Conservation (phyloP, 2,113 vertebrate species). For the Pomatorhinus ruficollis region DNA sequence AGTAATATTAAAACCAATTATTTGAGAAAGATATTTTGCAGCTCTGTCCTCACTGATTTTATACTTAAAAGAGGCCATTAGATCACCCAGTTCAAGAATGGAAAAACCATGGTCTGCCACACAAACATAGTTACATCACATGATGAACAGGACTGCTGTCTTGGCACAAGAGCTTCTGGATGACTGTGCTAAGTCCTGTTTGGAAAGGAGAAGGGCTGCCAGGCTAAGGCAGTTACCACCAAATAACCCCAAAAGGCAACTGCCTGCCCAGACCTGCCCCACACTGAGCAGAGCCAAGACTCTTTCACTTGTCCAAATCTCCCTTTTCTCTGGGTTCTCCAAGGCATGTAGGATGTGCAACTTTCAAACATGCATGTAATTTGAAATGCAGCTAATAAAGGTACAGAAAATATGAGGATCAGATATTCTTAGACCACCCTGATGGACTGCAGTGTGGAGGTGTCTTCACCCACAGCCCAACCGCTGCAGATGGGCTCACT, state of each 20-base stretch:
- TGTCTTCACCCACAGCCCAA: not conserved
- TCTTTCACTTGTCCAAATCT: not conserved
- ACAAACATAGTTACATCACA: not conserved
- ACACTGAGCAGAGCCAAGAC: fast-evolving
- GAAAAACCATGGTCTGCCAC: not conserved
- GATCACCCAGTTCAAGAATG: not conserved
- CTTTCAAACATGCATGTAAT: not conserved
- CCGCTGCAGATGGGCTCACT: not conserved
- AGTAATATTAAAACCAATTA: conserved; percentile 15
- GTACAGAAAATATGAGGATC: not conserved
- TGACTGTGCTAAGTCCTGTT: not conserved
- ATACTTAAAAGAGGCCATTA: not conserved
- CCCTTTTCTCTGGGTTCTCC: not conserved
- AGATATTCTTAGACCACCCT: not conserved
- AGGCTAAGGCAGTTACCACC: not conserved
- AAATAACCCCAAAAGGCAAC: not conserved
- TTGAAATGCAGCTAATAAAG: not conserved
- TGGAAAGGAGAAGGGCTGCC: not conserved
- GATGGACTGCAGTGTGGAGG: not conserved
- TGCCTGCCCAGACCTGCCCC: not conserved
- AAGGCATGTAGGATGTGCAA: not conserved
- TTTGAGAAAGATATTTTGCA: not conserved
- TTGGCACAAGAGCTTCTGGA: not conserved
- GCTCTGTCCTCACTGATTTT: not conserved
- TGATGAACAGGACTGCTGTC: not conserved